These are phyloP conservation scores for Malurus splendens DNA, from an alignment of 2,797 vertebrate species.

Conservation along the genomic window DNA sequence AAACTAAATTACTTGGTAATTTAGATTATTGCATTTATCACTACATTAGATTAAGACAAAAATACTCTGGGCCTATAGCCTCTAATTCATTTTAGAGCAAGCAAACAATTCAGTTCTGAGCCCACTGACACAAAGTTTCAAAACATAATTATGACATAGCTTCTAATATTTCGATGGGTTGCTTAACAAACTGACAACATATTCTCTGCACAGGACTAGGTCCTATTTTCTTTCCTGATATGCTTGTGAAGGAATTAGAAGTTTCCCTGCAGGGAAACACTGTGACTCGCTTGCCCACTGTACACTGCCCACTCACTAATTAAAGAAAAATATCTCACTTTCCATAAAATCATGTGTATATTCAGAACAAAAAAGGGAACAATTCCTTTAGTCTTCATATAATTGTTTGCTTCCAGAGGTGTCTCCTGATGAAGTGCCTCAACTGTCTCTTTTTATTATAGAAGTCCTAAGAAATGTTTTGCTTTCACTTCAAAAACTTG, in stretches of 20 bases:
- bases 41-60: constrained; percentile 29
- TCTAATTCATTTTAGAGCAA: not conserved
- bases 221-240: not conserved
- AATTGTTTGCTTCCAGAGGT: not conserved
- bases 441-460: not conserved
- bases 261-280: not conserved
- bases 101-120: not conserved
- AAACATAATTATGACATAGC: not conserved
- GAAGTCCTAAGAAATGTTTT: not conserved
- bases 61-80: not conserved
- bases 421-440: not conserved
- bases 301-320: not conserved
- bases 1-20: constrained; percentile 26
- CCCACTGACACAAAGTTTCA: not conserved
- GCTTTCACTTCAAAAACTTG: not conserved
- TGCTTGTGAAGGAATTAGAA: not conserved
- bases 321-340: not conserved
- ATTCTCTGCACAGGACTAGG: not conserved
- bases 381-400: not conserved
- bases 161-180: not conserved
- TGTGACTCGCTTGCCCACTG: not conserved
- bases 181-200: not conserved
- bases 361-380: not conserved
- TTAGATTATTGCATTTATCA: constrained; percentile 28
- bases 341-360: not conserved